These are phyloP conservation scores for Aepyceros melampus DNA, from an alignment of 2,113 vertebrate genomes.

Conservation along the genomic window DNA sequence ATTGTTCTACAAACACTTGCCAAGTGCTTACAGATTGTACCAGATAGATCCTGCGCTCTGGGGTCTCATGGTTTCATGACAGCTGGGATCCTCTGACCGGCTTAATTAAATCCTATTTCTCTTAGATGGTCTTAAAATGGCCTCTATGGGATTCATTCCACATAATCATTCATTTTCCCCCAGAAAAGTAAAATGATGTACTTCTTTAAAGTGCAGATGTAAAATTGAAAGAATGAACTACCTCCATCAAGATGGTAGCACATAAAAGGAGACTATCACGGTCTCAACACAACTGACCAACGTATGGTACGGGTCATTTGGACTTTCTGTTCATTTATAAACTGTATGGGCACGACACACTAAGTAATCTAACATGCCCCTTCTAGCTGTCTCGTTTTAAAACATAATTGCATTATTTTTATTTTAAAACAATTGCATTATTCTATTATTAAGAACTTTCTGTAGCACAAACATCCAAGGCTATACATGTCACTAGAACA, in stretches of 20 bases:
- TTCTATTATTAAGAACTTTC: neutral
- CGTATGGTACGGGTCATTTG: neutral
- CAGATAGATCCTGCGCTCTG: neutral
- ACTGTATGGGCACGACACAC: neutral
- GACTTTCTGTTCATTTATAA: neutral
- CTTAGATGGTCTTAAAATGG: neutral
- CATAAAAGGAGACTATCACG: neutral
- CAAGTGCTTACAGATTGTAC: neutral
- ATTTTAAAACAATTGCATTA: neutral
- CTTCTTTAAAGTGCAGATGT: neutral
- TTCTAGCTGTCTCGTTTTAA: neutral
- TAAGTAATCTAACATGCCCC: neutral
- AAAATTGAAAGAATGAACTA: neutral
- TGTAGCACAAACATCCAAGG: neutral
- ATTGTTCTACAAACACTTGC: neutral
- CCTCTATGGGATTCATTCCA: neutral
- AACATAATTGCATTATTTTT: neutral
- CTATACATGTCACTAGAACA: neutral
- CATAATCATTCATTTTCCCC: neutral
- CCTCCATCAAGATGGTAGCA: neutral
- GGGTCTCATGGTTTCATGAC: neutral
- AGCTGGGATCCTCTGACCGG: neutral
- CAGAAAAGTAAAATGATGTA: neutral
- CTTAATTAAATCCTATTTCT: neutral
- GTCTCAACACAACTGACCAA: neutral